These are phyloP conservation scores for Catonia carolina DNA, from an alignment of 2,888 invertebrate genomes.

Conservation along the genomic window DNA sequence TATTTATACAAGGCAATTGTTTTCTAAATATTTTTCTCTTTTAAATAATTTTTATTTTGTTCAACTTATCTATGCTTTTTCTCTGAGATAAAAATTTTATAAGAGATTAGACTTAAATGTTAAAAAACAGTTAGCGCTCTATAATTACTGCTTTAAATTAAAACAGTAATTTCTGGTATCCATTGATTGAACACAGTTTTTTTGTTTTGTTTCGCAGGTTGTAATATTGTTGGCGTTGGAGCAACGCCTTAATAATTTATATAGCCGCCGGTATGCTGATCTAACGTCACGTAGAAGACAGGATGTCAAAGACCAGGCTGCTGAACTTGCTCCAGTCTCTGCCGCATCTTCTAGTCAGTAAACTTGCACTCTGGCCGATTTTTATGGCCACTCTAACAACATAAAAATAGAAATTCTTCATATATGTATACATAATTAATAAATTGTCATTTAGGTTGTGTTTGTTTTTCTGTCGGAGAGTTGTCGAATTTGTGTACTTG, in stretches of 20 bases:
- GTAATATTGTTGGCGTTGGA: constrained; percentile 71
- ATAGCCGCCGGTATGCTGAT: constrained; percentile 64
- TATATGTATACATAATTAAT: constrained; percentile 2
- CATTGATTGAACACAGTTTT: neutral
- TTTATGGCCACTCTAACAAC: neutral
- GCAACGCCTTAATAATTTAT: constrained; percentile 64
- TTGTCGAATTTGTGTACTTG: no score
- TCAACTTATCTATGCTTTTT: no score
- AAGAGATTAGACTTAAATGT: no score
- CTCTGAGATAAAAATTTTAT: no score
- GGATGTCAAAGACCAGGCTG: constrained; percentile 90
- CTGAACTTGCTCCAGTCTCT: constrained; percentile 61
- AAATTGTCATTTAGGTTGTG: neutral
- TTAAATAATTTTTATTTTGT: no score
- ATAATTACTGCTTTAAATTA: no score
- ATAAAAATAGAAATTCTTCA: neutral
- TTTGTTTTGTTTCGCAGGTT: constrained; percentile 46
- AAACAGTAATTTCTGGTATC: no score
- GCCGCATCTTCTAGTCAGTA: constrained; percentile 26
- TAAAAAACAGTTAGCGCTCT: no score
- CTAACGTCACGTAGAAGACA: constrained; percentile 77
- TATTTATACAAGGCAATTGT: no score
- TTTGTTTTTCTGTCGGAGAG: no score
- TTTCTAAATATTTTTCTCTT: no score
- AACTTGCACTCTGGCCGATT: neutral